Conservation (phyloP, 2,113 vertebrate species). For the Crotalus helleri region DNA sequence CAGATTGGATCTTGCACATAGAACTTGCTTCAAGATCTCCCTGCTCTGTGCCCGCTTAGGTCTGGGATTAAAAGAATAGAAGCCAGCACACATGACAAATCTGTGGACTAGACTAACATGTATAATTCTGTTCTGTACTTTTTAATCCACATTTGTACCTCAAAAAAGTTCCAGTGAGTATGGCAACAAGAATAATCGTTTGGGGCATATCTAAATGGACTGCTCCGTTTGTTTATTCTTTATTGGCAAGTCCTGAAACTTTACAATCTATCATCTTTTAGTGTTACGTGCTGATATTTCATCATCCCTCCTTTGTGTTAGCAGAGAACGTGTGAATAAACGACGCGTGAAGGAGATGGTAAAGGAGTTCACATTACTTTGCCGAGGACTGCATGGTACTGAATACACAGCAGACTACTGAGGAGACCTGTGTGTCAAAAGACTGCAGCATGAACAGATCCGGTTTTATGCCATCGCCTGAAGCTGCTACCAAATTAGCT, state of each 20-base stretch:
- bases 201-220: neutral
- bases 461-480: conserved; percentile 53
- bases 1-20: neutral
- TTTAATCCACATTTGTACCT: neutral
- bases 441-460: conserved; percentile 35
- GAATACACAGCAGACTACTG: conserved; percentile 98
- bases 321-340: conserved; percentile 97
- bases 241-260: neutral
- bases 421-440: conserved; percentile 52
- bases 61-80: neutral
- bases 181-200: neutral
- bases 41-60: neutral
- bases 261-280: neutral
- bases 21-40: neutral
- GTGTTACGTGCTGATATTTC: neutral
- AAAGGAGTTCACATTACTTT: conserved; percentile 96
- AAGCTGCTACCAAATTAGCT: conserved; percentile 57
- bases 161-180: neutral
- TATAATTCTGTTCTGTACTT: neutral
- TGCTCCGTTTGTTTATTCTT: neutral
- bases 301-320: conserved; percentile 32
- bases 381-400: conserved; percentile 94
- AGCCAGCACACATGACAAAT: neutral
- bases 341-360: conserved; percentile 95
- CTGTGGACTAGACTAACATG: neutral